These are phyloP conservation scores for Melanostoma scalare DNA, from an alignment of 2,888 invertebrate species.

Conservation along the genomic window DNA sequence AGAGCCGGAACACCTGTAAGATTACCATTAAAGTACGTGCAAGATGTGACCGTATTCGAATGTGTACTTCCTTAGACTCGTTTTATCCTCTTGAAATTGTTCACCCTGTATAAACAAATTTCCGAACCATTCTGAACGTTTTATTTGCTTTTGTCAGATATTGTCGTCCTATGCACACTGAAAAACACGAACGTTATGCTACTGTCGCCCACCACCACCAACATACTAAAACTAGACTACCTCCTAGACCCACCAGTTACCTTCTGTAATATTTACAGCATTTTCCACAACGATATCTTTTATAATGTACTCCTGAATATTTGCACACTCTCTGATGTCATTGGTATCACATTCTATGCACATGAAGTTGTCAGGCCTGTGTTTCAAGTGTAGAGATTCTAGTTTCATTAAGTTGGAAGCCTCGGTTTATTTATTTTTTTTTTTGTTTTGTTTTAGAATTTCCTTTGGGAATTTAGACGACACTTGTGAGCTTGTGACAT, in stretches of 20 bases:
- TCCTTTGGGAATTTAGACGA: slow-evolving; percentile 28
- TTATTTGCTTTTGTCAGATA: slow-evolving; percentile 68
- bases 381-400: slow-evolving; percentile 48
- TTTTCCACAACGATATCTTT: slow-evolving; percentile 51
- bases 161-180: slow-evolving; percentile 50
- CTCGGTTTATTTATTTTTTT: slow-evolving; percentile 19
- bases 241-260: slow-evolving; percentile 3
- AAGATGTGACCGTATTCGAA: slow-evolving; percentile 37
- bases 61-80: slow-evolving; percentile 29
- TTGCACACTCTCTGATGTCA: slow-evolving; percentile 47
- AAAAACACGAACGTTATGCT: slow-evolving; percentile 29
- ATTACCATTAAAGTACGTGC: slow-evolving; percentile 56
- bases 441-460: neutral
- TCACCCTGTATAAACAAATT: slow-evolving; percentile 66
- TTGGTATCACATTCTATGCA: slow-evolving; percentile 49
- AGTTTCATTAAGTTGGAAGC: slow-evolving; percentile 65
- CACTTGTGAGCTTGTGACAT: slow-evolving; percentile 30
- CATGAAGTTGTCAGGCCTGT: slow-evolving; percentile 42
- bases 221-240: too few species aligned
- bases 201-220: neutral
- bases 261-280: slow-evolving; percentile 56
- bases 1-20: slow-evolving; percentile 58
- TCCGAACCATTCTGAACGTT: slow-evolving; percentile 68
- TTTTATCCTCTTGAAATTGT: slow-evolving; percentile 58
- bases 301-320: slow-evolving; percentile 62